A percentile compares a stretch with the other conserved stretches of the same genome.
Conservation (phyloP, 2,888 invertebrate genomes). For the Eilema sororculum region DNA sequence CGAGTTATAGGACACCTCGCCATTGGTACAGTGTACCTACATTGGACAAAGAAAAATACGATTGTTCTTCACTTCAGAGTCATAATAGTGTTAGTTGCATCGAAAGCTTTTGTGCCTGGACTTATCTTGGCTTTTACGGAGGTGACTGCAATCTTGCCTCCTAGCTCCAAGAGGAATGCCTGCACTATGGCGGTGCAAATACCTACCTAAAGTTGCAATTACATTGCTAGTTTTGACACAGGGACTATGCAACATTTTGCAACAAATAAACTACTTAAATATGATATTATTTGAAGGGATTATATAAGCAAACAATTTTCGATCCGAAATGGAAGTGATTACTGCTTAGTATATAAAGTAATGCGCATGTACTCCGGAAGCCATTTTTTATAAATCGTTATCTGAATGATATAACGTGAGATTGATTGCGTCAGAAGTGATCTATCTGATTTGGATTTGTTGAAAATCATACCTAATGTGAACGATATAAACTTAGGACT, state of each 20-base stretch:
- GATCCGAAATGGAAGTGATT: background rate
- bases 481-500: background rate
- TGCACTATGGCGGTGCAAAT: no score
- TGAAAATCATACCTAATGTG: background rate
- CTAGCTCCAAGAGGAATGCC: no score
- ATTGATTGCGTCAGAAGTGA: background rate
- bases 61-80: no score
- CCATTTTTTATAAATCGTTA: background rate
- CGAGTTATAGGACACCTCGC: no score
- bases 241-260: background rate
- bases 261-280: background rate
- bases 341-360: conserved; percentile 1
- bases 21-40: no score
- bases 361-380: background rate
- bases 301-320: background rate
- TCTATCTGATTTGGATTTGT: background rate
- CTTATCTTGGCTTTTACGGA: no score
- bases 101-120: no score
- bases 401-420: background rate
- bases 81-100: no score
- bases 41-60: no score
- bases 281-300: conserved; percentile 2
- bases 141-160: no score
- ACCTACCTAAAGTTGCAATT: no score
- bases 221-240: background rate